These are phyloP conservation scores for Lacerta bilineata DNA, from an alignment of 2,797 vertebrate species.

Conservation along the genomic window DNA sequence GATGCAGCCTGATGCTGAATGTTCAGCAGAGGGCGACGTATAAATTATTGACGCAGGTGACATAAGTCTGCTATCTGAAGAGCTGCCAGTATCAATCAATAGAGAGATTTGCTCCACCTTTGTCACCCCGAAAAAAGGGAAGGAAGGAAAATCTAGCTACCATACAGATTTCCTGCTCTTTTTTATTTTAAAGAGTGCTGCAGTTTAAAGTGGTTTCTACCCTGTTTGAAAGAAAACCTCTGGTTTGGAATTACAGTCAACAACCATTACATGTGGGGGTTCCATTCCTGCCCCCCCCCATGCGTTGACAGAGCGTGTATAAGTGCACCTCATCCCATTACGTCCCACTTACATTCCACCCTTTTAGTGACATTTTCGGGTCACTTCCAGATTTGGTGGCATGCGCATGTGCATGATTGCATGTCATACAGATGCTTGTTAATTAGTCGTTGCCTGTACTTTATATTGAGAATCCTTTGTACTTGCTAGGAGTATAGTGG, in stretches of 20 bases:
- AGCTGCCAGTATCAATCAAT: not conserved
- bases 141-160: not conserved
- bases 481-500: not conserved
- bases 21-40: not conserved
- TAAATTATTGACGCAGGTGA: constrained; percentile 23
- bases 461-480: not conserved
- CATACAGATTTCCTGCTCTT: fast-evolving
- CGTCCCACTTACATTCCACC: too few relatives aligned
- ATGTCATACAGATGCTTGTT: too few relatives aligned
- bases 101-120: not conserved
- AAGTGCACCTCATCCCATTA: too few relatives aligned
- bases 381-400: too few relatives aligned
- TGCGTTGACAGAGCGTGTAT: too few relatives aligned
- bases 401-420: too few relatives aligned
- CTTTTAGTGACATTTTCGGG: not conserved
- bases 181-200: too few relatives aligned
- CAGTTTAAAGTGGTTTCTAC: not conserved
- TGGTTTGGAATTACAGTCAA: not conserved
- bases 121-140: not conserved
- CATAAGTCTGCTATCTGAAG: constrained; percentile 20
- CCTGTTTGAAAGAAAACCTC: not conserved
- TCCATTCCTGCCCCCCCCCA: too few relatives aligned
- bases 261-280: too few relatives aligned
- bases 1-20: not conserved
- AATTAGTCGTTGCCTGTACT: too few relatives aligned